Evolutionary conservation across 2,797 vertebrate genomes (phyloP), one percentile per base, ranked within the genome.

Genomic region (Chromobotia macracanthus): DNA sequence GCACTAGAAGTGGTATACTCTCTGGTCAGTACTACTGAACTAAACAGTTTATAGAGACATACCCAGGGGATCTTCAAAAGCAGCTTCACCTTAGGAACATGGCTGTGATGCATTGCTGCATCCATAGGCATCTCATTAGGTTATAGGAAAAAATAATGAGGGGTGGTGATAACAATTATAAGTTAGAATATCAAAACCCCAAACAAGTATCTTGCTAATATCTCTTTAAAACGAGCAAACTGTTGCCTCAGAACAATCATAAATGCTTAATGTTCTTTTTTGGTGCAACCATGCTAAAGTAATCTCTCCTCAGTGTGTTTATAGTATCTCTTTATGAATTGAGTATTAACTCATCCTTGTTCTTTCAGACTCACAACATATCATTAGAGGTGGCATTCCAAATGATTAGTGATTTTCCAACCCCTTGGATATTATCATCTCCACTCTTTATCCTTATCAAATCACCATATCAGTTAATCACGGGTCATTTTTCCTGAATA

Each of bases 401-500:
- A 41, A 8, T 35, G 58, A 65, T 65, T 55, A 46, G 48, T 79
- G 46, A 56, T 55, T 80, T 85, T 77, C 38, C 50, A 85, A 51
- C 53, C 56, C 44, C 41, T 77, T 80, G 65, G 79, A 84, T 80
- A 72, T 85, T 58, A 77, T 77, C 66, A 64, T 35, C 70, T 80
- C 75, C 53, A 23, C 75, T 25, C 75, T 25, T 56, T 13, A 35
- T 82, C 76, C 82, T 80, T 72, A 85, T 83, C 66, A 75, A 80
- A 67, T 74, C 63, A 28, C 77, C 65, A 72, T 84, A 80, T 75
- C 84, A 85, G 68, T 83, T 85, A 84, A 85, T 85, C 82, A 83
- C 53, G 7, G 56, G 72, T 31, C 67, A 60, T 83, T 50, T 51
- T 72, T 83, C n/a, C 71, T 25, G 41, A 82, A 77, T 80, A 77